Conservation (phyloP, 2,113 vertebrate genomes). For the Ahaetulla prasina region DNA sequence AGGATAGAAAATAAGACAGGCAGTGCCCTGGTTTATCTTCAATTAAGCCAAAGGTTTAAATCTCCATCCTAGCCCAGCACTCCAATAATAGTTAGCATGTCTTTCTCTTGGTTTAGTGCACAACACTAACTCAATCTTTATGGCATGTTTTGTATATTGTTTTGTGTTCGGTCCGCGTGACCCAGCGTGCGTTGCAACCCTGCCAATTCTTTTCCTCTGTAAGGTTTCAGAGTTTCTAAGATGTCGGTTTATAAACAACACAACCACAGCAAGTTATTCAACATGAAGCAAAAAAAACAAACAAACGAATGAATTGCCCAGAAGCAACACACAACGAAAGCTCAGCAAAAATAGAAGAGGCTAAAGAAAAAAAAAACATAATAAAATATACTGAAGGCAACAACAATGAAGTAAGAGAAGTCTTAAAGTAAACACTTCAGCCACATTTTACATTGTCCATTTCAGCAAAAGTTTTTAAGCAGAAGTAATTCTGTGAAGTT, state of each 20-base stretch:
- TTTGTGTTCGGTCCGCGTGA: conserved; percentile 34
- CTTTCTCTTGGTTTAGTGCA: background rate
- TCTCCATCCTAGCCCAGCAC: background rate
- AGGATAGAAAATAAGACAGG: background rate
- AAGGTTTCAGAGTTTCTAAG: conserved; percentile 54
- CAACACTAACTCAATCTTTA: background rate
- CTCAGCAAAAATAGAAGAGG: background rate
- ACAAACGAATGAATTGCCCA: background rate
- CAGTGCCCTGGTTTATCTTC: background rate
- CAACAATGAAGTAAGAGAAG: conserved; percentile 37
- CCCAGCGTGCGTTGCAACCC: conserved; percentile 40
- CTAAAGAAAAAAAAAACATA: background rate
- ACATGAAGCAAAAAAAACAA: background rate
- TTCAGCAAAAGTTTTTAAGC: background rate
- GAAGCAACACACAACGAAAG: background rate
- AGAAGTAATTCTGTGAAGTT: background rate
- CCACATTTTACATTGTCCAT: background rate
- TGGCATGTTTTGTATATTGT: background rate
- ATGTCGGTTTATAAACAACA: conserved; percentile 60
- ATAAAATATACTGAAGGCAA: background rate
- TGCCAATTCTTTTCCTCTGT: conserved; percentile 54
- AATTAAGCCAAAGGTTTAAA: background rate
- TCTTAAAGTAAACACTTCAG: background rate
- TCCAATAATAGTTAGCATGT: background rate
- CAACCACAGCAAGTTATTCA: conserved; percentile 5